A percentile compares a stretch with the other conserved stretches of the same genome.
These are phyloP conservation scores for Sepioteuthis lessoniana DNA, from an alignment of 2,888 invertebrate genomes.

Conservation along the genomic window DNA sequence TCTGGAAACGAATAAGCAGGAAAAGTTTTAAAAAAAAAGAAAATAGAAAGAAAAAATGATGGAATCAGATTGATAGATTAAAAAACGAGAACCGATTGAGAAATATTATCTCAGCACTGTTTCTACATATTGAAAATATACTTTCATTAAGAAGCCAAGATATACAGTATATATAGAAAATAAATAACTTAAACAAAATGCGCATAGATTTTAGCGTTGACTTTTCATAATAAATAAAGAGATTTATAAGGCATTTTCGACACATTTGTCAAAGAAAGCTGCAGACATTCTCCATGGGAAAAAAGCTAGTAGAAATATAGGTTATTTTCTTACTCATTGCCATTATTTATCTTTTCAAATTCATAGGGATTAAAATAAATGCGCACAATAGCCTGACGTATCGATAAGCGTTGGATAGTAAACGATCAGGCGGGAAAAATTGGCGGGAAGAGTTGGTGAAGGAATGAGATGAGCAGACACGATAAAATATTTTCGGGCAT, in stretches of 20 bases:
- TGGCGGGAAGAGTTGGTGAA: too few relatives aligned
- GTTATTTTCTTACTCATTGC: neutral
- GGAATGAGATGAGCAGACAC: neutral
- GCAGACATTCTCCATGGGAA: neutral
- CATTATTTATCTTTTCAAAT: neutral
- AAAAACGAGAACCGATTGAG: too few relatives aligned
- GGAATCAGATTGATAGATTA: too few relatives aligned
- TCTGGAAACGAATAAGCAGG: too few relatives aligned
- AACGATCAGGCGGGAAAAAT: neutral
- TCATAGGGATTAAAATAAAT: neutral
- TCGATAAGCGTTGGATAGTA: neutral
- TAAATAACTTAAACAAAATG: neutral
- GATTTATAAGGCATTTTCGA: neutral
- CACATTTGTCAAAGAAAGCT: neutral
- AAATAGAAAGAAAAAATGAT: too few relatives aligned
- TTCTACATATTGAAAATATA: too few relatives aligned
- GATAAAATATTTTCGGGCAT: neutral
- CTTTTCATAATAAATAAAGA: neutral
- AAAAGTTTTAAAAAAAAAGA: too few relatives aligned
- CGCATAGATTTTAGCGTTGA: accelerated
- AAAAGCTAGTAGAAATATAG: neutral
- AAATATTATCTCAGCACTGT: too few relatives aligned
- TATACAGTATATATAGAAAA: neutral
- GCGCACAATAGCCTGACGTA: neutral
- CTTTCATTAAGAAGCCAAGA: neutral